A percentile compares a stretch with the other conserved stretches of the same genome.
phyloP scores from a whole-genome alignment of 30 jellyfish, hydroid and myxozoan species.

The Turritopsis dohrnii region DNA sequence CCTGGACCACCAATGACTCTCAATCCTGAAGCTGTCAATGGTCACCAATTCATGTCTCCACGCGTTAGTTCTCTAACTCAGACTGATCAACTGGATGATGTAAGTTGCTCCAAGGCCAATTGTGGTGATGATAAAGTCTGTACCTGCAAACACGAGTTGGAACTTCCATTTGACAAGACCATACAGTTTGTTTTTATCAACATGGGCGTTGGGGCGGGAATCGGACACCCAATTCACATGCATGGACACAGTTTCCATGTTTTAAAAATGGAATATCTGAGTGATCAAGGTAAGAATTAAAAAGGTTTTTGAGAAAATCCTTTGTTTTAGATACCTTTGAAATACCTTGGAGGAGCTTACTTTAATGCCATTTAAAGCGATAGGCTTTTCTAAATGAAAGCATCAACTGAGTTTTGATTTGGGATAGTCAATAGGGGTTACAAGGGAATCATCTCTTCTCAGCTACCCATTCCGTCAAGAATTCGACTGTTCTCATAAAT shows the following conservation, averaged over 20 bases:
- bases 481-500: too few relatives aligned
- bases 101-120: conserved; percentile 54
- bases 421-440: too few relatives aligned
- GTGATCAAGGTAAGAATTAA: conserved; percentile 57
- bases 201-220: conserved; percentile 71
- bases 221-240: conserved; percentile 80
- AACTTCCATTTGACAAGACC: conserved; percentile 58
- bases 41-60: conserved; percentile 68
- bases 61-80: conserved; percentile 78
- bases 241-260: conserved; percentile 88
- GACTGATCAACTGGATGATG: conserved; percentile 60
- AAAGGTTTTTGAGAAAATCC: too few relatives aligned
- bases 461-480: too few relatives aligned
- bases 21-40: conserved; percentile 84
- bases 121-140: conserved; percentile 92
- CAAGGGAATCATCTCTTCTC: too few relatives aligned
- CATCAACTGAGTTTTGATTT: too few relatives aligned
- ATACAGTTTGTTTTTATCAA: conserved; percentile 78
- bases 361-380: too few relatives aligned
- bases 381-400: too few relatives aligned
- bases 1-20: conserved; percentile 63
- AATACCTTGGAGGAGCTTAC: too few relatives aligned
- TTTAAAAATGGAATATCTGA: conserved; percentile 62
- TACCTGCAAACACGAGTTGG: conserved; percentile 58
- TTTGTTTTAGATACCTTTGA: too few relatives aligned